These are phyloP conservation scores for Hylomyscus alleni DNA, from an alignment of 2,797 vertebrate genomes.

Conservation along the genomic window DNA sequence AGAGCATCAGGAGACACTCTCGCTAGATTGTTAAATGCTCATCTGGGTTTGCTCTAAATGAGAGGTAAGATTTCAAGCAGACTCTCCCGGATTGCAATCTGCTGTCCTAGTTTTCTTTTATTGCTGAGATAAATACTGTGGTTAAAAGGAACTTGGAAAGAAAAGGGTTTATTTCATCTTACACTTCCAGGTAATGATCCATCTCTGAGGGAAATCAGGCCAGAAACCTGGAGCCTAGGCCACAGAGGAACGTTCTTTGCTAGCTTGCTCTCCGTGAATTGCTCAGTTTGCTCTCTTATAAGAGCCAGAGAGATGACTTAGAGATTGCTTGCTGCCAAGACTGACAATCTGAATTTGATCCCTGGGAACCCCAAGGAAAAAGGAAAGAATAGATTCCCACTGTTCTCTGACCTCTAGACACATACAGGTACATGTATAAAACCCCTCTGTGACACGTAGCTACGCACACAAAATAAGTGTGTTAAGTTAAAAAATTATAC, in stretches of 20 bases:
- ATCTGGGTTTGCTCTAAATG: slow-evolving; percentile 60
- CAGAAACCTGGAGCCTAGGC: not conserved
- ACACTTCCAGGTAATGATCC: not conserved
- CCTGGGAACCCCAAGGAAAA: not conserved
- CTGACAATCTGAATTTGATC: not conserved
- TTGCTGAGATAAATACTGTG: not conserved
- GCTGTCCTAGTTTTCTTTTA: not conserved
- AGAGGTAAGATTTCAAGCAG: slow-evolving; percentile 41
- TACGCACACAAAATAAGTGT: not conserved
- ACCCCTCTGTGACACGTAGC: not conserved
- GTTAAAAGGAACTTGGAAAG: not conserved
- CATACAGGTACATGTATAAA: not conserved
- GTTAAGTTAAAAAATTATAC: not conserved
- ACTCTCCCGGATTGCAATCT: not conserved
- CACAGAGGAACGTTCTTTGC: not conserved
- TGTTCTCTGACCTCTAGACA: not conserved
- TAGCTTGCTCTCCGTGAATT: not conserved
- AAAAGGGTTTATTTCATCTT: not conserved
- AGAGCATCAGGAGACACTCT: slow-evolving; percentile 43
- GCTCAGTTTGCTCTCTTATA: not conserved
- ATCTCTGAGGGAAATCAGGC: not conserved
- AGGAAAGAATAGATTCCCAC: not conserved
- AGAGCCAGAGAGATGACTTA: not conserved
- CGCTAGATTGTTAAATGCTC: slow-evolving; percentile 59
- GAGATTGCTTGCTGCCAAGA: not conserved